Conservation (phyloP, 2,113 vertebrate genomes). For the Pagrus major region DNA sequence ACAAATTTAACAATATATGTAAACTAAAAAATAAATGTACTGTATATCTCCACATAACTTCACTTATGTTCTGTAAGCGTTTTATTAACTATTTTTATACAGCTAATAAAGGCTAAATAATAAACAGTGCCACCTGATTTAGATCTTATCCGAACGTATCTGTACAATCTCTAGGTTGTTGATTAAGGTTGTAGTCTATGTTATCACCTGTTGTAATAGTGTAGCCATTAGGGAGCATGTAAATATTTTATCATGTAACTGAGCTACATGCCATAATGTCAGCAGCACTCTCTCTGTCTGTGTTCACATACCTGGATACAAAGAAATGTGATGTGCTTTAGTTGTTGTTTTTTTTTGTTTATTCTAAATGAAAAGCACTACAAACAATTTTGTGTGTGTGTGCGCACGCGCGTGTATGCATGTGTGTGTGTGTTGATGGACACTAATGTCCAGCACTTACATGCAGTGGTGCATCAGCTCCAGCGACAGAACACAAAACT, state of each 20-base stretch:
- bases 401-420: no score
- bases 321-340: not conserved
- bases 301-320: not conserved
- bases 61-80: not conserved
- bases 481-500: not conserved
- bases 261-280: slow-evolving; percentile 16
- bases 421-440: not conserved
- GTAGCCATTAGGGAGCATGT: not conserved
- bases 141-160: not conserved
- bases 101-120: not conserved
- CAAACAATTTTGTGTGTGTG: not conserved
- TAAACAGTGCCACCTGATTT: not conserved
- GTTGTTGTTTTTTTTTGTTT: not conserved
- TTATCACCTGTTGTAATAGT: slow-evolving; percentile 20
- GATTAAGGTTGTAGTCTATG: slow-evolving; percentile 16
- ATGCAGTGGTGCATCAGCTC: not conserved
- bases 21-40: not conserved
- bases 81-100: not conserved
- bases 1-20: not conserved
- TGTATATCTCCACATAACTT: not conserved
- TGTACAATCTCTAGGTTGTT: not conserved
- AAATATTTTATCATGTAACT: slow-evolving; percentile 40
- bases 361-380: not conserved
- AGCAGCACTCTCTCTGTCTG: slow-evolving; percentile 1
- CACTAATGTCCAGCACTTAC: not conserved